Percentiles rank a stretch among this genome's conserved stretches.
phyloP scores from a whole-genome alignment of 2,797 vertebrate genomes.

The Gorsachius magnificus region DNA sequence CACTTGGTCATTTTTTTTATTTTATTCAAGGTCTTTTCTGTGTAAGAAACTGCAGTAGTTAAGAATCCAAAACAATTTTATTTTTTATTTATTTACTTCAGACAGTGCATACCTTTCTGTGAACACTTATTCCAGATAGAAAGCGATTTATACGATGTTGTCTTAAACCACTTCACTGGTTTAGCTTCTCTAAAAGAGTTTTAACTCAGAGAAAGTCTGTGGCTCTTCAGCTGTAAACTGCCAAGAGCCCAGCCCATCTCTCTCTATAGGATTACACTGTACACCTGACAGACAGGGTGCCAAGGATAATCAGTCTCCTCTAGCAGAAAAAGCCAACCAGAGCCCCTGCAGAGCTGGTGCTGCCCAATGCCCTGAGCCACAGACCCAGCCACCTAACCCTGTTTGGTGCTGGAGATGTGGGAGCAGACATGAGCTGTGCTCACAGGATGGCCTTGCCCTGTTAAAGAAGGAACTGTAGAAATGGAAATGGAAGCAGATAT shows the following conservation, averaged over 20 bases:
- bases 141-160: not conserved
- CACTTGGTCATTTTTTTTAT: not conserved
- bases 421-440: not conserved
- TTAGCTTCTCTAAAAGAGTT: not conserved
- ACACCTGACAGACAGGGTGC: not conserved
- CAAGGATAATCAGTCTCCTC: not conserved
- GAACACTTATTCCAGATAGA: not conserved
- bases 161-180: not conserved
- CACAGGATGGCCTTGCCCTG: no score
- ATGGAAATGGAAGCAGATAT: not conserved
- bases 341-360: rapidly evolving
- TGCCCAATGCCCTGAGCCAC: not conserved
- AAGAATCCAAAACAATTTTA: not conserved
- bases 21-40: not conserved
- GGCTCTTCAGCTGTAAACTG: not conserved
- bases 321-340: not conserved
- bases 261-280: rapidly evolving
- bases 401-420: not conserved
- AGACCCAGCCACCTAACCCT: not conserved
- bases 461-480: not conserved
- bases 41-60: not conserved
- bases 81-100: not conserved
- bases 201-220: not conserved
- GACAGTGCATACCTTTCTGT: not conserved
- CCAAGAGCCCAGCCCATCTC: not conserved